Percentiles rank a stretch among this genome's conserved stretches.
Evolutionary conservation across 2,888 invertebrate species (phyloP).

Genomic region (Latrodectus hesperus): DNA sequence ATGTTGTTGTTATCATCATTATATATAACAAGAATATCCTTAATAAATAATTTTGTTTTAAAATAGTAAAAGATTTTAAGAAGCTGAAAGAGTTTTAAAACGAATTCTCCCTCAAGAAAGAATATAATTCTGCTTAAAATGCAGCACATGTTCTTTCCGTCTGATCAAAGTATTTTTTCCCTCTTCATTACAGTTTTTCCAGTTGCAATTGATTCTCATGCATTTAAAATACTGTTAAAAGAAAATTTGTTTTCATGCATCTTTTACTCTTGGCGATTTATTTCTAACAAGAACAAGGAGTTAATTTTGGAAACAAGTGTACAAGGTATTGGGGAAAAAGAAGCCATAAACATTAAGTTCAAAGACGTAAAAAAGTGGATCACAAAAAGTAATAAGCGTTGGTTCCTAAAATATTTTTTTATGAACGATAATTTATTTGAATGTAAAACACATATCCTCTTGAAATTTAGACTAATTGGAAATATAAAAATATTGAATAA

Average conservation of each 20-base stretch:
- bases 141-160: too few relatives aligned
- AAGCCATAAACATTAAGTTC: not conserved
- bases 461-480: conserved; percentile 58
- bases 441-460: conserved; percentile 48
- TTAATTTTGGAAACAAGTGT: not conserved
- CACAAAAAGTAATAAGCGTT: conserved; percentile 58
- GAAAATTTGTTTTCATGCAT: conserved; percentile 28
- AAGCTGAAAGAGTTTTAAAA: too few relatives aligned
- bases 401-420: conserved; percentile 44
- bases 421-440: conserved; percentile 52
- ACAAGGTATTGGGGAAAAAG: not conserved
- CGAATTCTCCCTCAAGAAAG: too few relatives aligned
- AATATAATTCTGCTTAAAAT: too few relatives aligned
- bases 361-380: conserved; percentile 11
- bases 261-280: too few relatives aligned
- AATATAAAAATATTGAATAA: conserved; percentile 21
- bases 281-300: not conserved
- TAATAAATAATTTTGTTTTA: too few relatives aligned
- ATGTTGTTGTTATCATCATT: too few relatives aligned
- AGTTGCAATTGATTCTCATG: conserved; percentile 1
- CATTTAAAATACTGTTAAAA: conserved; percentile 42
- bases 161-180: too few relatives aligned
- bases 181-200: too few relatives aligned
- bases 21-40: too few relatives aligned
- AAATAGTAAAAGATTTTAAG: too few relatives aligned